Base-by-base conservation (phyloP, 2,797 vertebrate genomes). In the Leuciscus waleckii region DNA sequence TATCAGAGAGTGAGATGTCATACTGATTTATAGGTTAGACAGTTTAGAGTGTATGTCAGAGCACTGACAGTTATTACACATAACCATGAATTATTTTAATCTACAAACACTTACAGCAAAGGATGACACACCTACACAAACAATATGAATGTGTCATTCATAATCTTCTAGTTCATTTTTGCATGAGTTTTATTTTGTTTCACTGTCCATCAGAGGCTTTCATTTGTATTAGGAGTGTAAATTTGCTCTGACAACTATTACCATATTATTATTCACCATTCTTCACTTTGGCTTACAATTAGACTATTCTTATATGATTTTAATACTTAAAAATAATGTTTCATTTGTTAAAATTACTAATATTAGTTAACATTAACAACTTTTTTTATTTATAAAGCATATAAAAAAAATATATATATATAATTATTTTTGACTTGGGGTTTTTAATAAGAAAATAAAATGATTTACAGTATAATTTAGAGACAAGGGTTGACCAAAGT, bases 21-120 rank as follows among this genome's bases (percentile, higher is more conserved):
- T 74, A 81, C 74, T 83, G 85, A 56, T 69, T 68, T 29, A 54
- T 35, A 67, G 79, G 21, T 68, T 35, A 54, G 67, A 37, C 35
- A n/a, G 49, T 16, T n/a, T 32, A 54, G 79, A 39, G 35, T 41
- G 23, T 39, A 19, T 70, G 43, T 39, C 75, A 39, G 35, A 14
- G 5, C 35, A 77, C 13, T 51, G 23, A 43, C 19, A 8, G 58
- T 41, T 35, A n/a, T 49, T 79, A 63, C 23, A 58, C 35, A 61
- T 37, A 54, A 19, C 26, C 1, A 54, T 76, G 51, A 76, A 13
- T 14, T 32, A 32, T 65, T 65, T 32, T 39, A 41, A 61, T 63
- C 29, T 11, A 41, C 17, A 56, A 63, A n/a, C 21, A 41, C 11
- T 56, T 41, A 69, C 35, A 69, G 68, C 9, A 39, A 37, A 39